Percentiles rank a stretch among this genome's conserved stretches.
These are phyloP conservation scores for Bursaphelenchus mucronatus DNA, from an alignment of 1,140 invertebrate genomes.

Conservation along the genomic window DNA sequence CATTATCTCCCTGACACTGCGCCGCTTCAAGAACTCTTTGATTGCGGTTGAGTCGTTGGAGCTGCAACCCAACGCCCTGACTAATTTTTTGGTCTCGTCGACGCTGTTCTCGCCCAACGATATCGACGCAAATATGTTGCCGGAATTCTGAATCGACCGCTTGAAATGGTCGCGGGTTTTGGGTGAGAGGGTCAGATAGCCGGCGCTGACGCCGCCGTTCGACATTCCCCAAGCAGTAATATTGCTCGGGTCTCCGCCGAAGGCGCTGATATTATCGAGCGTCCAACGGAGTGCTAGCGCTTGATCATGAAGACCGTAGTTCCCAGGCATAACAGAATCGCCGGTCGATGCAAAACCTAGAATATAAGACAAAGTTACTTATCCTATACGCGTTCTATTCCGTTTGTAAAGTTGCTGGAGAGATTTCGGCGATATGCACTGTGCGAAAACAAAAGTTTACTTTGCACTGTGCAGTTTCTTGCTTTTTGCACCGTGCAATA, in stretches of 20 bases:
- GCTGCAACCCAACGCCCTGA: neutral
- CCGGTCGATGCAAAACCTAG: conserved; percentile 45
- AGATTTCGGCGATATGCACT: too few relatives aligned
- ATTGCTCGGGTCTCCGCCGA: conserved; percentile 24
- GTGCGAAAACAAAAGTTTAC: too few relatives aligned
- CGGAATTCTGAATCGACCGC: neutral
- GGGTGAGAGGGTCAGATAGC: conserved; percentile 40
- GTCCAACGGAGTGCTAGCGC: conserved; percentile 11
- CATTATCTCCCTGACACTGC: neutral
- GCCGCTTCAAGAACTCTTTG: too few relatives aligned
- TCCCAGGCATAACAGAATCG: conserved; percentile 74
- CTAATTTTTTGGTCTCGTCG: too few relatives aligned
- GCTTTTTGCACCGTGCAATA: too few relatives aligned
- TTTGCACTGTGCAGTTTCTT: too few relatives aligned
- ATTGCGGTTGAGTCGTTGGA: neutral
- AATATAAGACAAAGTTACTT: conserved; percentile 18
- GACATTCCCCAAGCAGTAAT: conserved; percentile 24
- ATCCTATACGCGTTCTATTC: too few relatives aligned
- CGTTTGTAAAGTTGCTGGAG: too few relatives aligned
- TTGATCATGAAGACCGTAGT: conserved; percentile 70
- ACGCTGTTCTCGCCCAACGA: neutral
- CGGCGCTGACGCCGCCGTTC: conserved; percentile 65
- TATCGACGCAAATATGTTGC: neutral
- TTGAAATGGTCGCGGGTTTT: conserved; percentile 38
- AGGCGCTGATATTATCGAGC: conserved; percentile 20